Percentiles rank a stretch among this genome's conserved stretches.
Evolutionary conservation across 2,888 invertebrate genomes (phyloP).

Genomic region (Orthonychiurus folsomi): DNA sequence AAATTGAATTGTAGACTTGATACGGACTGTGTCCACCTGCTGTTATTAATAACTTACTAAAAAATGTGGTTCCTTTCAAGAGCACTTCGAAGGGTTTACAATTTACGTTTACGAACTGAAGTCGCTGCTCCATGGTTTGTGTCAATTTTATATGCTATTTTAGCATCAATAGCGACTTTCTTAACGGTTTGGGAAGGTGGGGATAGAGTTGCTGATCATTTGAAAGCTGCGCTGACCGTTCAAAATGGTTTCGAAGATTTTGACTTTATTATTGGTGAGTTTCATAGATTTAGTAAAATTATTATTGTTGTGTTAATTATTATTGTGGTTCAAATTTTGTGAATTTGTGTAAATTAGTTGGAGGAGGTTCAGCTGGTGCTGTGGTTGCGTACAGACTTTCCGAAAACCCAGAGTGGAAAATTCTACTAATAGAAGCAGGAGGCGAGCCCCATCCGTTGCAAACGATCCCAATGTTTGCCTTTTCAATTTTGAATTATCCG

Average conservation of each 20-base stretch:
- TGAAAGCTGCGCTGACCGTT: constrained; percentile 9
- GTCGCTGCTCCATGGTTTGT: constrained; percentile 11
- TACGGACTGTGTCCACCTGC: too few relatives aligned
- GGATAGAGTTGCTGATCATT: constrained; percentile 10
- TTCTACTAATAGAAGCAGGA: constrained; percentile 18
- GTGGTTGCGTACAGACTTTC: constrained; percentile 17
- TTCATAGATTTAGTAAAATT: too few relatives aligned
- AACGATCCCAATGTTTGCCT: constrained; percentile 6
- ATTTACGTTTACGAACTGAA: neutral
- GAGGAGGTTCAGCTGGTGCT: constrained; percentile 7
- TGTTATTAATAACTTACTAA: neutral
- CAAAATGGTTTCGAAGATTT: constrained; percentile 7
- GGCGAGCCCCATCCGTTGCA: constrained; percentile 16
- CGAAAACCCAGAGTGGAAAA: constrained; percentile 18
- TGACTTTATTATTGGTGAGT: constrained; percentile 13
- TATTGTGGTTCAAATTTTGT: neutral
- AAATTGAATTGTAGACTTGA: too few relatives aligned
- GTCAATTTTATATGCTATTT: neutral
- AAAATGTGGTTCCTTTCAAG: constrained; percentile 7
- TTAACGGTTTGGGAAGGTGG: constrained; percentile 14
- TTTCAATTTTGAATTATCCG: constrained; percentile 21
- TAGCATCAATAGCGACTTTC: constrained; percentile 8
- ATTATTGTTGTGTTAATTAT: neutral
- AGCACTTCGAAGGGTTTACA: neutral
- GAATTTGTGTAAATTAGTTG: constrained; percentile 6